Evolutionary conservation across 2,797 vertebrate genomes (phyloP).

Genomic region (Betta splendens): DNA sequence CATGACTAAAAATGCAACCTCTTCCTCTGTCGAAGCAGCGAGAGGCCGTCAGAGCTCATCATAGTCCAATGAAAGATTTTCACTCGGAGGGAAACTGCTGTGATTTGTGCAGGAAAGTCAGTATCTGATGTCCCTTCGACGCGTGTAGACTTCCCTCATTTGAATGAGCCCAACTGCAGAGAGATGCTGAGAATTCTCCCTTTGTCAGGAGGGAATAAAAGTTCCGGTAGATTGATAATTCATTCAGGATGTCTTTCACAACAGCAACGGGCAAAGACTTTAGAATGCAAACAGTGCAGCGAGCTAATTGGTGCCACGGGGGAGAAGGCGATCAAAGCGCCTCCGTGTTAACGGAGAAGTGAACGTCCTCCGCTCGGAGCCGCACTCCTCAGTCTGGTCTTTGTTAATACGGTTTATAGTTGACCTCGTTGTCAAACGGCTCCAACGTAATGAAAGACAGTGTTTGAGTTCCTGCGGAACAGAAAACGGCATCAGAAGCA

Average conservation of each 20-base stretch:
- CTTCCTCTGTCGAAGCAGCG: conserved; percentile 40
- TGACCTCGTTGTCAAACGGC: too few relatives aligned
- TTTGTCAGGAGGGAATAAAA: conserved; percentile 44
- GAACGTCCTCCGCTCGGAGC: conserved; percentile 47
- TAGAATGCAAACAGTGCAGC: conserved; percentile 64
- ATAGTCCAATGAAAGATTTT: conserved; percentile 17
- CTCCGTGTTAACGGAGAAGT: conserved; percentile 53
- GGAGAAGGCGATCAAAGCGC: conserved; percentile 73
- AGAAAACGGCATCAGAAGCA: too few relatives aligned
- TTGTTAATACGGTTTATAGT: too few relatives aligned
- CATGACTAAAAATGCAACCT: conserved; percentile 27
- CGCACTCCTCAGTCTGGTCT: conserved; percentile 37
- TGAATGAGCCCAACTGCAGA: conserved; percentile 24
- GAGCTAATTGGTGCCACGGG: conserved; percentile 71
- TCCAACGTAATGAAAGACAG: too few relatives aligned
- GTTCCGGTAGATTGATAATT: conserved; percentile 62
- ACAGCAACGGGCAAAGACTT: conserved; percentile 54
- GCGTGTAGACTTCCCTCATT: neutral
- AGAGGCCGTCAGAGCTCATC: conserved; percentile 16
- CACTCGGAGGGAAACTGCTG: conserved; percentile 4
- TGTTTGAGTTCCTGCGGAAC: too few relatives aligned
- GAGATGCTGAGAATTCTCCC: conserved; percentile 32
- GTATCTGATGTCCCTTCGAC: conserved; percentile 6
- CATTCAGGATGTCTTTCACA: conserved; percentile 64
- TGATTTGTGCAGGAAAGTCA: conserved; percentile 6